Base-by-base conservation (phyloP, 2,113 vertebrate genomes). In the Platanista minor region DNA sequence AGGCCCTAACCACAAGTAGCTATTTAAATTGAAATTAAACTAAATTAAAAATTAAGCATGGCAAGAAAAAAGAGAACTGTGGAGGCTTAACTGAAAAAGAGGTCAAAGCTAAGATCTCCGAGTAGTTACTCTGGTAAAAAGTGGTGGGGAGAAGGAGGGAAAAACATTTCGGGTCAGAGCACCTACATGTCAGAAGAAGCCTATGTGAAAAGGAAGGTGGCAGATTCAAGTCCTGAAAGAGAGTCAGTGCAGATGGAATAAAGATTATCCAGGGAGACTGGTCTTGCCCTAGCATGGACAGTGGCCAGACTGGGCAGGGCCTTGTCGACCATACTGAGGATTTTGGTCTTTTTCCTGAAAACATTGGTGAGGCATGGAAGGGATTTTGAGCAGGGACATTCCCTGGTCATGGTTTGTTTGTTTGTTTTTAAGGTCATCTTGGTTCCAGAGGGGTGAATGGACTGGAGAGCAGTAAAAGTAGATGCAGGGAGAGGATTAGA, bases 11-110 rank as follows among this genome's bases (percentile, higher is more conserved):
- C 27, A 74, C 33, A 20, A 4, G 8, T 15, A 31, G 46, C n/a
- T 87, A 46, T 75, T 82, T 49, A 80, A 46, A 81, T 77, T 66
- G 13, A 92, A 91, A 64, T 81, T 25, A 72, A 83, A 57, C 52
- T 81, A 27, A 83, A 57, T 61, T 81, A 33, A 77, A 62, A 92
- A 39, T 69, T 62, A 54, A 94, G 31, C 14, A 43, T 67, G 20
- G 17, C 27, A 64, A 67, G 20, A 23, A 69, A 66, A 72, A 29
- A 85, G 36, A 72, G 9, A 64, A 91, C 17, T 78, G 8, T 49
- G 8, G 43, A 78, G n/a, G 2, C 27, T 66, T 87, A 52, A 15
- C 21, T 36, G 72, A 61, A 11, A 18, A 72, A 88, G 43, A 57
- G 25, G 12, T 27, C 57, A 36, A 89, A 59, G 33, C 17, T 46